Evolutionary conservation across 2,888 invertebrate species (phyloP).

Genomic region (Digitonthophagus gazella): DNA sequence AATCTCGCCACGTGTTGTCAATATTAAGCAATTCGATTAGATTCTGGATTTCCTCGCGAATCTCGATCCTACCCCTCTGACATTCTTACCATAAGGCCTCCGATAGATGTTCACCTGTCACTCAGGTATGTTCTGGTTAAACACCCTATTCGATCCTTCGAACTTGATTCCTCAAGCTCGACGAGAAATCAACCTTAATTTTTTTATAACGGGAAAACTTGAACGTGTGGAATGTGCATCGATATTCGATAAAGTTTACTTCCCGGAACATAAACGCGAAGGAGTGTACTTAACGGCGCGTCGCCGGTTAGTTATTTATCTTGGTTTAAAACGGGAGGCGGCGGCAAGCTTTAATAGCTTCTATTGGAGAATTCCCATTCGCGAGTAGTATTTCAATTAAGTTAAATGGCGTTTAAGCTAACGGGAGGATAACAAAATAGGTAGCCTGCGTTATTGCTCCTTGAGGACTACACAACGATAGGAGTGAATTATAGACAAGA

Average conservation of each 20-base stretch:
- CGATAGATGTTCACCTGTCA: background rate
- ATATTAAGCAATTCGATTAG: constrained; percentile 48
- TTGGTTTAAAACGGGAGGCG: background rate
- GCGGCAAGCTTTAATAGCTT: constrained; percentile 15
- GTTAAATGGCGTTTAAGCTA: constrained; percentile 17
- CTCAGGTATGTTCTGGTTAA: background rate
- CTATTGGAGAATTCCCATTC: constrained; percentile 15
- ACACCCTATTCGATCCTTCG: too few species aligned
- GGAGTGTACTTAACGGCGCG: too few species aligned
- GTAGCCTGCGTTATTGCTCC: constrained; percentile 21
- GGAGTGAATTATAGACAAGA: constrained; percentile 24
- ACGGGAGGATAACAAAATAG: constrained; percentile 24
- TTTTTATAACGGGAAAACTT: background rate
- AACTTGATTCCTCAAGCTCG: too few species aligned
- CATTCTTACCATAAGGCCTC: constrained; percentile 5
- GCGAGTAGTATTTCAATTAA: constrained; percentile 15
- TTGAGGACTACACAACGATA: constrained; percentile 14
- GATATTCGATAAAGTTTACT: background rate
- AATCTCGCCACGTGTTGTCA: constrained; percentile 41
- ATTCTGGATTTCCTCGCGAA: constrained; percentile 29
- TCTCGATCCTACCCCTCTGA: background rate
- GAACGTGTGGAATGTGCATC: background rate
- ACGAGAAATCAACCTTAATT: too few species aligned
- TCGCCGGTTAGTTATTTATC: background rate
- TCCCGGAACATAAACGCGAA: background rate